phyloP scores from a whole-genome alignment of 2,113 vertebrate species.

The Eleginops maclovinus region DNA sequence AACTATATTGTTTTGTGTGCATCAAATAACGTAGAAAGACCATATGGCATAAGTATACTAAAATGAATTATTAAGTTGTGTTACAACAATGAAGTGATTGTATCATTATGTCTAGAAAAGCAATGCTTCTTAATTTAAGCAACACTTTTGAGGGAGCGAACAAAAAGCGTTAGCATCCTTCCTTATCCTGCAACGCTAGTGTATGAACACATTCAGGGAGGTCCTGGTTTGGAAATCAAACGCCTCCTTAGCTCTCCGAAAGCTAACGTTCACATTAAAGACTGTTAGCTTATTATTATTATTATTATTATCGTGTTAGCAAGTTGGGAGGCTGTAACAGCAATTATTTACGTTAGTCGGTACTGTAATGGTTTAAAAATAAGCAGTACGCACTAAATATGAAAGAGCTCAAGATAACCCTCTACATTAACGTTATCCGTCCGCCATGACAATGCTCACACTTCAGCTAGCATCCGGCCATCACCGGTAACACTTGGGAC shows the following conservation, averaged over 20 bases:
- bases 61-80: no score
- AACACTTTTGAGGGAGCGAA: not conserved
- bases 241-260: not conserved
- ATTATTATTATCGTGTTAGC: not conserved
- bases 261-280: not conserved
- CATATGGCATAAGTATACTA: no score
- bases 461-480: slow-evolving; percentile 25
- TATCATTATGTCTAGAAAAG: no score
- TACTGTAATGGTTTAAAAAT: not conserved
- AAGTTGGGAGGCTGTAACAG: not conserved
- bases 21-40: no score
- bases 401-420: not conserved
- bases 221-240: not conserved
- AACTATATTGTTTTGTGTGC: no score
- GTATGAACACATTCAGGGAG: not conserved
- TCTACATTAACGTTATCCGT: not conserved
- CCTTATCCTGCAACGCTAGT: fast-evolving
- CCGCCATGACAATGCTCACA: slow-evolving; percentile 67
- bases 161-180: no score
- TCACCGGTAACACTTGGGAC: not conserved
- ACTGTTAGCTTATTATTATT: not conserved
- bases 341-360: not conserved
- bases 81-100: not conserved
- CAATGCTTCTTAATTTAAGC: no score
- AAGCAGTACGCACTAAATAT: fast-evolving